These are phyloP conservation scores for Pseudolaguvia tuberculata DNA, from an alignment of 2,113 vertebrate genomes.

Conservation along the genomic window DNA sequence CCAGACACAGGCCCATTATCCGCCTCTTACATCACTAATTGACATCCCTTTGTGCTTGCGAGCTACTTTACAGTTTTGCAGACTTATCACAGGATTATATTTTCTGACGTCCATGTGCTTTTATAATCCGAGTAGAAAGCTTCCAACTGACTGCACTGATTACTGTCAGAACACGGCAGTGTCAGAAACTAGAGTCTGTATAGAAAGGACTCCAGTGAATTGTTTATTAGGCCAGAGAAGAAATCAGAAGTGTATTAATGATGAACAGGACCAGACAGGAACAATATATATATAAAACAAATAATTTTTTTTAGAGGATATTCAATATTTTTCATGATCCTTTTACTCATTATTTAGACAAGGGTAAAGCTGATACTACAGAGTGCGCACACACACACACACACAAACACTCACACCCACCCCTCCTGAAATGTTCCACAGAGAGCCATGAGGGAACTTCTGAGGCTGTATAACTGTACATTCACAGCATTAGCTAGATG, in stretches of 20 bases:
- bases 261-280: not conserved
- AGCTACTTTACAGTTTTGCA: slow-evolving; percentile 32
- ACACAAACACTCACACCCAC: not conserved
- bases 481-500: no score
- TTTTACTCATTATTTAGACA: not conserved
- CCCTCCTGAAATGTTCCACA: not conserved
- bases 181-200: not conserved
- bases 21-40: slow-evolving; percentile 81
- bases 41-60: slow-evolving; percentile 64
- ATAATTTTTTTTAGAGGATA: no score
- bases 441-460: not conserved
- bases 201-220: not conserved
- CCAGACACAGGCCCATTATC: slow-evolving; percentile 78
- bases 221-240: not conserved
- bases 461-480: no score
- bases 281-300: not conserved
- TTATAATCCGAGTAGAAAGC: not conserved
- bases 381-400: not conserved
- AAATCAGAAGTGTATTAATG: not conserved
- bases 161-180: not conserved
- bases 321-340: no score
- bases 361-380: not conserved
- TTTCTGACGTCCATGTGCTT: not conserved
- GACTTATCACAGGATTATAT: not conserved
- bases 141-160: not conserved